Evolutionary conservation across 2,113 vertebrate species (phyloP).

Genomic region (Labrus mixtus): DNA sequence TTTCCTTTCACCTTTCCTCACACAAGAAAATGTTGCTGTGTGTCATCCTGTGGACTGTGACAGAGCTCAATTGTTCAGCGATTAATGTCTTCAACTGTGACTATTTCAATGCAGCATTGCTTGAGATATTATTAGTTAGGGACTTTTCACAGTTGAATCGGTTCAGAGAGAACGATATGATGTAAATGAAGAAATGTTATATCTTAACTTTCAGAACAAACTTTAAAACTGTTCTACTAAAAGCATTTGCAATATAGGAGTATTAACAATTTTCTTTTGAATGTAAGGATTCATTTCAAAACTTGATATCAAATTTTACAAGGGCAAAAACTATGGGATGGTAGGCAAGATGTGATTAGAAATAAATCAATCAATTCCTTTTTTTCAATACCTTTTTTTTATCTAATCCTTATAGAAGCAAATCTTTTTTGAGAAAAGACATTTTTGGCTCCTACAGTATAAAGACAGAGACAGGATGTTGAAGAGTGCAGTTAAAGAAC

Average conservation of each 20-base stretch:
- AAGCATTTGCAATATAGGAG: conserved; percentile 12
- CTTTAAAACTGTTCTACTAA: conserved; percentile 4
- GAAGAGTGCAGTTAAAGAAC: conserved; percentile 10
- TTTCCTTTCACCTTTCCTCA: background rate
- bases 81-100: conserved; percentile 35
- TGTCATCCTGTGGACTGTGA: conserved; percentile 14
- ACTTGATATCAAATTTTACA: background rate
- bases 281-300: background rate
- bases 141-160: conserved; percentile 32
- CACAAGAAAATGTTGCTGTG: conserved; percentile 15
- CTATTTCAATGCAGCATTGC: conserved; percentile 6
- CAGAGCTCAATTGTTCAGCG: conserved; percentile 45
- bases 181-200: too few species aligned
- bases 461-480: conserved; percentile 53
- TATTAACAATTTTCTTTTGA: background rate
- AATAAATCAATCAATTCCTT: too few species aligned
- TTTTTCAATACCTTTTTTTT: too few species aligned
- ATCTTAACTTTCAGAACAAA: conserved; percentile 8
- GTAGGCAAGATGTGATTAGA: too few species aligned
- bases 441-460: conserved; percentile 19
- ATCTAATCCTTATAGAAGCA: too few species aligned
- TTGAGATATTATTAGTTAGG: conserved; percentile 27
- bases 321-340: background rate
- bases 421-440: too few species aligned
- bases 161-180: conserved; percentile 11